A percentile compares a stretch with the other conserved stretches of the same genome.
Conservation (phyloP, 2,888 invertebrate genomes). For the Tetragonula carbonaria region DNA sequence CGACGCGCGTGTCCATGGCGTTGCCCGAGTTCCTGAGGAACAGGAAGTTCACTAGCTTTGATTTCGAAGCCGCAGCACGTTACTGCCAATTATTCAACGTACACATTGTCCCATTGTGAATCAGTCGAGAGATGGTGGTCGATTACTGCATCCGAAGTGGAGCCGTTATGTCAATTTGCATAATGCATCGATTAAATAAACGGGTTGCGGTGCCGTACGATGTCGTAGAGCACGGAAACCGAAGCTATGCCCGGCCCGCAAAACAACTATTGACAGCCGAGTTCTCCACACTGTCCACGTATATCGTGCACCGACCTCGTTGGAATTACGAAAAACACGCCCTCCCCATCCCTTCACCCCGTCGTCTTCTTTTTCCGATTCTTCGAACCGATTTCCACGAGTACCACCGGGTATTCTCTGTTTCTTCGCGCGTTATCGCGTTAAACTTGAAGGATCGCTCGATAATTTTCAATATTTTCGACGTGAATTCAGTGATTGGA, state of each 20-base stretch:
- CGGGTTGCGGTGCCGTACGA: constrained; percentile 67
- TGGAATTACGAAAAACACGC: constrained; percentile 66
- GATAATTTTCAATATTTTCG: too few species aligned
- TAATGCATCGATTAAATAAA: constrained; percentile 79
- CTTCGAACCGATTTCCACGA: too few species aligned
- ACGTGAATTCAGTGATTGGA: too few species aligned
- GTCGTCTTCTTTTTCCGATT: too few species aligned
- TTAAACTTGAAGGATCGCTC: too few species aligned
- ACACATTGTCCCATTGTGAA: constrained; percentile 67
- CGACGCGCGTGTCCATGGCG: constrained; percentile 9
- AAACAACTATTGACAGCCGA: constrained; percentile 76
- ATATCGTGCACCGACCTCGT: constrained; percentile 24
- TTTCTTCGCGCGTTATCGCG: too few species aligned
- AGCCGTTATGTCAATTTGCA: constrained; percentile 78
- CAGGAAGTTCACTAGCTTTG: constrained; percentile 53
- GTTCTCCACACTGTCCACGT: constrained; percentile 63
- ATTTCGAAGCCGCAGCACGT: constrained; percentile 60
- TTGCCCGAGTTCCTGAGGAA: background rate
- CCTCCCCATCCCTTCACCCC: background rate
- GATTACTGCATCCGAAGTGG: constrained; percentile 74
- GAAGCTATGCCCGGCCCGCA: constrained; percentile 56
- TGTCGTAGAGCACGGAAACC: constrained; percentile 50
- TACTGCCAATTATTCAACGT: constrained; percentile 71
- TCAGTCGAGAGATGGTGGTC: constrained; percentile 72
- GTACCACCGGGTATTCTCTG: too few species aligned